Evolutionary conservation across 2,888 invertebrate species (phyloP), one percentile per base, ranked within the genome.

Genomic region (Eilema caniola): DNA sequence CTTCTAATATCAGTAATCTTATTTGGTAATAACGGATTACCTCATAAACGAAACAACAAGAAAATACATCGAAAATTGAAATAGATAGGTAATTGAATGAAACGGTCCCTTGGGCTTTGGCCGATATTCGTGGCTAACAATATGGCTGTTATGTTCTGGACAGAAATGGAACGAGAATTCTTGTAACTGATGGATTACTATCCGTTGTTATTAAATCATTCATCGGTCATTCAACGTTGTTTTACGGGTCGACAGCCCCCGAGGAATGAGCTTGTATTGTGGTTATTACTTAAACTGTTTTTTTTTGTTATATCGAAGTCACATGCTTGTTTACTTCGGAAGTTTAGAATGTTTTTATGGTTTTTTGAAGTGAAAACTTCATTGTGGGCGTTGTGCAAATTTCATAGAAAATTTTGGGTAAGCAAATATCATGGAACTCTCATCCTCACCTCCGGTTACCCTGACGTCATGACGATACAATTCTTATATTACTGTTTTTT

Each of bases 1-100:
- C 41, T 3, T 41, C 47, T 47, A 20, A 47, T n/a, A 53, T n/a
- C 53, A n/a, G 53, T 53, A 53, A 53, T n/a, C 20, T 1, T n/a
- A 53, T 53, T 47, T 47, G 47, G 7, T 20, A n/a, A n/a, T n/a
- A 47, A 47, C n/a, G 20, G 53, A 20, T 53, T 53, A 53, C 53
- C n/a, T 20, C 20, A 47, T 20, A 47, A 47, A 41, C 16, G 16
- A 41, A 41, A 47, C 20, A n/a, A 53, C 53, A 53, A 53, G 53
- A 10, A 53, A 53, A 53, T 53, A 53, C 8, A 53, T 62, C 65
- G 63, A 70, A 76, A 72, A 72, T 76, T 28, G n/a, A 66, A 60
- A 65, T 61, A 8, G 53, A 53, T 59, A 25, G 28, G 20, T 60
- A 60, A 60, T 60, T 31, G 28, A 31, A 31, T 31, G 5, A 20